Conservation (phyloP, 2,888 invertebrate genomes). For the Carcina quercana region DNA sequence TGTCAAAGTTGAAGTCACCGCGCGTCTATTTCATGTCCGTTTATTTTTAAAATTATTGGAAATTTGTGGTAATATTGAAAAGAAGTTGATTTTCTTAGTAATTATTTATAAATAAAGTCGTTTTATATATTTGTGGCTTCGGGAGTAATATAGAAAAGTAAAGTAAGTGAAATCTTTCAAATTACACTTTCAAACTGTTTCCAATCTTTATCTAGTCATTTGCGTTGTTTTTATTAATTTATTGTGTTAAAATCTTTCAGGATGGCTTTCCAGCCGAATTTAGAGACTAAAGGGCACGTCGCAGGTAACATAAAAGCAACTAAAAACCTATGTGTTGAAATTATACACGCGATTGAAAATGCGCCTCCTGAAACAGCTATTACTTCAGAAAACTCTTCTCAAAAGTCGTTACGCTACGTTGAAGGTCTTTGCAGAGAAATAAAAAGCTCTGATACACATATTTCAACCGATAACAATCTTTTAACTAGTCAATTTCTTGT, state of each 20-base stretch:
- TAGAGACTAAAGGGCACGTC: constrained; percentile 32
- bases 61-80: constrained; percentile 1
- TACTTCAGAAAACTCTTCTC: constrained; percentile 28
- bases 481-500: constrained; percentile 44
- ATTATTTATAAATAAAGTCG: no score
- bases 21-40: not conserved
- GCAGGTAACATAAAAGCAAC: constrained; percentile 42
- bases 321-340: constrained; percentile 38
- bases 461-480: constrained; percentile 44
- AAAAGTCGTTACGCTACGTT: constrained; percentile 38
- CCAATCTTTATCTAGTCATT: no score
- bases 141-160: no score
- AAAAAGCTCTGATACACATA: constrained; percentile 35
- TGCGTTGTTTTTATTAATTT: not conserved
- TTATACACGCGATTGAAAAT: constrained; percentile 44
- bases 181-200: no score
- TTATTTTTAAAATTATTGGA: not conserved
- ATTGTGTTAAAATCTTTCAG: constrained; percentile 22
- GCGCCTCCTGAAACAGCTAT: constrained; percentile 27
- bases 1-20: not conserved
- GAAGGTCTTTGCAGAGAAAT: constrained; percentile 43
- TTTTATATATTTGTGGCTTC: no score
- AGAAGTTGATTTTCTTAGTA: no score
- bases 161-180: not conserved
- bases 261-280: constrained; percentile 37